Base-by-base conservation (phyloP, 2,797 vertebrate species). In the Zenarchopterus dispar region DNA sequence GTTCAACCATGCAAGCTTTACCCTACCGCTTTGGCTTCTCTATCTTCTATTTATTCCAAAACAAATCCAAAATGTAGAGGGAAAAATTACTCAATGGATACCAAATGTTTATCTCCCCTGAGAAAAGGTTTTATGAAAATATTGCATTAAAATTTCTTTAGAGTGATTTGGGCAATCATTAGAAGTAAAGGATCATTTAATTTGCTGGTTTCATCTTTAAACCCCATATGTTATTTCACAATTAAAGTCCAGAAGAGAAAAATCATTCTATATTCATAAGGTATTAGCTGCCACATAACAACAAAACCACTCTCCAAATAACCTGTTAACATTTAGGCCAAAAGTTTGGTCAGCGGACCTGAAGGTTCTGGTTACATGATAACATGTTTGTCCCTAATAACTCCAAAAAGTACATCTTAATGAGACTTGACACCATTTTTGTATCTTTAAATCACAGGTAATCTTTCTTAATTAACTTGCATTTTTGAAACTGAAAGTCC, bases 391-490 rank as follows among this genome's bases (percentile, higher is more conserved):
- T 59, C 78, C 66, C 48, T 39, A 28, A 42, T 73, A 57, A 57
- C 36, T 56, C 63, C 63, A 18, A 48, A 77, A 55, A 65, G 49
- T 81, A 62, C 65, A 76, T 74, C 71, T 63, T 17, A 42, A 74
- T 18, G 47, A 10, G 47, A 73, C 73, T 43, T 3, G 21, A 62
- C 6, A 76, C 72, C 67, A 58, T 76, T 92, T 93, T 92, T 91
- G 61, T 90, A 91, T 89, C 79, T 86, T 84, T 64, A 68, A 77
- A 72, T 84, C 77, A 89, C 73, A 36, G 33, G 33, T 80, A 83
- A 73, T 78, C 70, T 91, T 93, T 93, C 88, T 84, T 90, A 92
- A 92, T 90, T 85, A 75, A 90, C 79, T 91, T 85, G 84, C 85
- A 90, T 91, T 92, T 92, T 91, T 83, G 78, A 91, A 80, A 81